Conservation (phyloP, 2,888 invertebrate species). For the Metacarcinus magister region DNA sequence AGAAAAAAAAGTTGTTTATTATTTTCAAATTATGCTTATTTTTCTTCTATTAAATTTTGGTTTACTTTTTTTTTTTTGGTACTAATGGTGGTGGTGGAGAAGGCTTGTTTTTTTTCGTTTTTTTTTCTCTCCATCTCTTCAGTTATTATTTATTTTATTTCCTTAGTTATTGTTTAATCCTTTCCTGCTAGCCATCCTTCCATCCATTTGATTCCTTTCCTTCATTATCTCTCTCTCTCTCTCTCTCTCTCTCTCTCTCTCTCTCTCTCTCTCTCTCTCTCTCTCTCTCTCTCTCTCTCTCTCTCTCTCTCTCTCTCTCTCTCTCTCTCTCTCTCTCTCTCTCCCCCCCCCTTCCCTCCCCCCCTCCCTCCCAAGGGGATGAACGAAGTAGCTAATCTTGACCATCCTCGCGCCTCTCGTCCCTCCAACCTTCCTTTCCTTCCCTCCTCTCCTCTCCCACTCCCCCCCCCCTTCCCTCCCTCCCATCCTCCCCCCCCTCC, state of each 20-base stretch:
- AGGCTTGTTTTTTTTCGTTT: neutral
- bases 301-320: neutral
- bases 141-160: neutral
- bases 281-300: neutral
- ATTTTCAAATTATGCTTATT: neutral
- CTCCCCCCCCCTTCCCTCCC: neutral
- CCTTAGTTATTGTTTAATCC: neutral
- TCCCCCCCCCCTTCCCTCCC: neutral
- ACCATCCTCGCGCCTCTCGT: neutral
- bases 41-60: neutral
- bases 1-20: neutral
- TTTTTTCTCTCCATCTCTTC: neutral
- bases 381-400: neutral
- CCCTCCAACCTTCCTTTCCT: neutral
- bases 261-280: neutral
- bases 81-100: too few relatives aligned
- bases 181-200: neutral
- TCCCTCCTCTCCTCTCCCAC: neutral
- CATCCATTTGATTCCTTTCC: neutral
- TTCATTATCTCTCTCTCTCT: neutral
- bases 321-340: neutral
- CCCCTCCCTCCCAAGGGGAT: neutral
- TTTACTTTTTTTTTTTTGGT: neutral
- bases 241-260: slow-evolving; percentile 22
- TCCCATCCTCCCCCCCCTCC: neutral